Conservation (phyloP, 1,140 invertebrate species). For the Trinorchestia longiramus region DNA sequence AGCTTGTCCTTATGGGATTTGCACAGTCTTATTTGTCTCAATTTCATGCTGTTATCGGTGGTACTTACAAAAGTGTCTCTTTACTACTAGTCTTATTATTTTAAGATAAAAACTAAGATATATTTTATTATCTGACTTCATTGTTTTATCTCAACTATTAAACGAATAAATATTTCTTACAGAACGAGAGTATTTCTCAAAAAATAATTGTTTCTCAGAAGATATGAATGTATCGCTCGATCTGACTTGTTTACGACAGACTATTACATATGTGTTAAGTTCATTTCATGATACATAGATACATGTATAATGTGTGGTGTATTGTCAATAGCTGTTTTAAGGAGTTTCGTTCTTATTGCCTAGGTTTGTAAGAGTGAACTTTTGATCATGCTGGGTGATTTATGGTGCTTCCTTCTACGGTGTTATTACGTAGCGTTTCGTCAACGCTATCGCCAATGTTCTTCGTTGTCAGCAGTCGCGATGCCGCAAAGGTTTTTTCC, state of each 20-base stretch:
- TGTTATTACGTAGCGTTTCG: background rate
- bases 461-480: background rate
- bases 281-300: background rate
- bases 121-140: slow-evolving; percentile 19
- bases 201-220: background rate
- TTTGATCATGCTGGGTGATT: slow-evolving; percentile 45
- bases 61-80: slow-evolving; percentile 19
- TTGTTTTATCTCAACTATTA: background rate
- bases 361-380: slow-evolving; percentile 31
- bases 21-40: background rate
- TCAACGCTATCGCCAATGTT: background rate
- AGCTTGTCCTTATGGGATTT: background rate
- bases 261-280: background rate
- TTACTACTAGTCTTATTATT: slow-evolving; percentile 39
- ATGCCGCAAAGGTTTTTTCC: background rate
- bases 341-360: background rate
- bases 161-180: background rate
- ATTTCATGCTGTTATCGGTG: background rate
- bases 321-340: background rate
- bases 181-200: background rate
- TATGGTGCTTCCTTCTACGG: slow-evolving; percentile 43
- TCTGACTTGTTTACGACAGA: background rate
- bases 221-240: background rate
- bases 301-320: background rate
- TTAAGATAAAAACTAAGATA: slow-evolving; percentile 46